phyloP scores from a whole-genome alignment of 2,113 vertebrate genomes.

The Capreolus pygargus region DNA sequence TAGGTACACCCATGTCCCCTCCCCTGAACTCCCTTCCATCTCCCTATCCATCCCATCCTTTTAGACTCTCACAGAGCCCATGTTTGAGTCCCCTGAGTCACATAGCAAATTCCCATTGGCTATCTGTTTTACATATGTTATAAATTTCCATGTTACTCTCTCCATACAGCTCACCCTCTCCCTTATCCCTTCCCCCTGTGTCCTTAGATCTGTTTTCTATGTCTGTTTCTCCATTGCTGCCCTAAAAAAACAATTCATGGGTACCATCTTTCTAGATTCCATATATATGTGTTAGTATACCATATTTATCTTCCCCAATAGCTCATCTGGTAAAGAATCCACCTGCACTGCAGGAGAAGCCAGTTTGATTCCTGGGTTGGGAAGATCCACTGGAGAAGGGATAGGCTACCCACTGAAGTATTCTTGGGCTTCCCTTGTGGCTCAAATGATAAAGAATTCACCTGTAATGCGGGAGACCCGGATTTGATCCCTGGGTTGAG shows the following conservation, averaged over 20 bases:
- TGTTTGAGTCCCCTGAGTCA: not conserved
- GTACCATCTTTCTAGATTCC: not conserved
- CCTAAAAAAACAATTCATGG: not conserved
- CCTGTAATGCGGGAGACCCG: accelerated
- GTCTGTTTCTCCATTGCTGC: not conserved
- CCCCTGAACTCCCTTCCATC: not conserved
- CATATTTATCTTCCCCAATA: not conserved
- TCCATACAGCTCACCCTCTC: not conserved
- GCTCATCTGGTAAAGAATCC: not conserved
- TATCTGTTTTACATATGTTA: not conserved
- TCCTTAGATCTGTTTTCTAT: not conserved
- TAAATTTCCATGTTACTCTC: not conserved
- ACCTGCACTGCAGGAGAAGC: not conserved
- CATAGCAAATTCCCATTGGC: not conserved
- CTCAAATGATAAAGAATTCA: not conserved
- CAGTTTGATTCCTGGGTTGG: not conserved
- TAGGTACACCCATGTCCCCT: not conserved
- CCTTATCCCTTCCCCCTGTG: not conserved
- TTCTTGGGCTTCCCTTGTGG: not conserved
- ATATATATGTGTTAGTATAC: not conserved
- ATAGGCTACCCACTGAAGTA: not conserved
- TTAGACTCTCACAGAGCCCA: not conserved
- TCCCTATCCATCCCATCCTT: not conserved
- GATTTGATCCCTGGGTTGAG: not conserved
- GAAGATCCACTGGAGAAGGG: not conserved